Evolutionary conservation across 2,888 invertebrate species (phyloP), one percentile per base, ranked within the genome.

Genomic region (Nymphalis c-album): DNA sequence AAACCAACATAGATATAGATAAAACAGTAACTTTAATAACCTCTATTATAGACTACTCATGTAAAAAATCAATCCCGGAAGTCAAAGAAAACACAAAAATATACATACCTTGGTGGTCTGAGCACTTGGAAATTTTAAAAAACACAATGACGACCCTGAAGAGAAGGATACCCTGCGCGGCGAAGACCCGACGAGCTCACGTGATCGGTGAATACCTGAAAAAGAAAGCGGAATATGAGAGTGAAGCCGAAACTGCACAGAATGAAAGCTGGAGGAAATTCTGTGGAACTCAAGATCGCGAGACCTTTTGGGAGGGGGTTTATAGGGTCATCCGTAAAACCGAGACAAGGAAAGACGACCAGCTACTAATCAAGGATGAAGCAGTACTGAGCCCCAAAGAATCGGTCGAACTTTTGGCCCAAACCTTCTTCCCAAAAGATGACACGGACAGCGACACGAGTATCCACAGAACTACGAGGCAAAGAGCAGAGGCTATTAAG

Each of bases 201-300:
- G 67, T 68, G 10, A 62, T 72, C 1, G 10, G 62, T 0, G 69
- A 70, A 7, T 74, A 75, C 67, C n/a, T 68, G 1, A 3, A 51
- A 50, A 40, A 59, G 0, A 73, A 73, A 58, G 4, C 58, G 1
- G 8, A 18, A 3, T 73, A 73, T 60, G 64, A 60, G 0, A n/a
- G n/a, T 1, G 26, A 53, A 18, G 63, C 47, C 1, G 5, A 20
- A 1, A 59, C 63, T 45, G 74, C 69, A 26, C 68, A 66, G 46
- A 71, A 60, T 0, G 7, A 40, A 13, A 71, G 66, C 22, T 75
- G 73, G 74, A 75, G 70, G 53, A 57, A 70, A 1, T 75, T 73
- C 58, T 76, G 75, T 40, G 17, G 50, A 1, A 73, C 22, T 13
- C 75, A 75, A 40, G 69, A 71, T 0, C 63, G 51, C 8, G 73